phyloP scores from a whole-genome alignment of 2,113 vertebrate genomes.

The Isurus oxyrinchus region DNA sequence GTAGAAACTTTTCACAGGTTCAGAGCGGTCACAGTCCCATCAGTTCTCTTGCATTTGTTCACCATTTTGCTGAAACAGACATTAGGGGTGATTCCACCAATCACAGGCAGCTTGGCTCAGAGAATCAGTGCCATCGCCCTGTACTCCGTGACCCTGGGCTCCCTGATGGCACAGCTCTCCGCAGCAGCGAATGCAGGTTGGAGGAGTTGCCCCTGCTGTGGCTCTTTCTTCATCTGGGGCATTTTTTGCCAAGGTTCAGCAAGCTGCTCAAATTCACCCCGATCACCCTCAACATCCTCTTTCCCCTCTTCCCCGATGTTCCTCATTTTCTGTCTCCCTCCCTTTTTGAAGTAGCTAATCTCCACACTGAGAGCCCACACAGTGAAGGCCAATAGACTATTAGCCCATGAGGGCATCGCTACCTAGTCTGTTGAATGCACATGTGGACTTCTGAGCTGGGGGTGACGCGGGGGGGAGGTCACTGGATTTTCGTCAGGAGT shows the following conservation, averaged over 20 bases:
- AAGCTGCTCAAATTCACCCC: background rate
- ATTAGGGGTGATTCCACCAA: background rate
- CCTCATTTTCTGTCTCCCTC: background rate
- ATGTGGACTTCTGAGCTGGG: background rate
- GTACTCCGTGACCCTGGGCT: background rate
- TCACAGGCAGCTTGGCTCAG: background rate
- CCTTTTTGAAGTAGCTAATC: background rate
- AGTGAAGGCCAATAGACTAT: background rate
- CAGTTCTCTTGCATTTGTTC: no score
- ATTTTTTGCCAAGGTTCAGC: background rate
- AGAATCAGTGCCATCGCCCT: background rate
- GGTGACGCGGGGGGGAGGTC: background rate
- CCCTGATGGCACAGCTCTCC: background rate
- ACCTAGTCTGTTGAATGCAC: background rate
- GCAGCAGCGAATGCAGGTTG: background rate
- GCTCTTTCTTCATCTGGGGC: background rate
- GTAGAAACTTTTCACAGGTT: no score
- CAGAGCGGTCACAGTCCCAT: no score
- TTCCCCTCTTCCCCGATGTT: background rate
- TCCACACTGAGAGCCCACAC: background rate
- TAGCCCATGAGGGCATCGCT: background rate
- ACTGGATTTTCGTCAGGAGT: background rate
- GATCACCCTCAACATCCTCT: background rate
- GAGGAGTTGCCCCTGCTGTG: background rate
- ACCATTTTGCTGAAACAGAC: no score